These are phyloP conservation scores for Netelia virgata DNA, from an alignment of 2,888 invertebrate genomes.

Conservation along the genomic window DNA sequence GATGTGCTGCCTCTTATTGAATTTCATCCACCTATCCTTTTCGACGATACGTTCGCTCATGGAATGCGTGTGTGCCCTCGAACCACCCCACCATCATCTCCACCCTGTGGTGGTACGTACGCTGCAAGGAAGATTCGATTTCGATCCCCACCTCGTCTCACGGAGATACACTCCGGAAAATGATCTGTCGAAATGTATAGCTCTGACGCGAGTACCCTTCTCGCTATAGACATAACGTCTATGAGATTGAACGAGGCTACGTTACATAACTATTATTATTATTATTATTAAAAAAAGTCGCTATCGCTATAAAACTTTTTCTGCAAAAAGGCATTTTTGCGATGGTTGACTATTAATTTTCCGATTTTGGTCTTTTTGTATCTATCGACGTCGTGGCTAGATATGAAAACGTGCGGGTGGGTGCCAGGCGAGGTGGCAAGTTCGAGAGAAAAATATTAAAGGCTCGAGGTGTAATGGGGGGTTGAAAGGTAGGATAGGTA, in stretches of 20 bases:
- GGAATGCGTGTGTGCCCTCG: slow-evolving; percentile 30
- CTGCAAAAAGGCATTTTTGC: too few species aligned
- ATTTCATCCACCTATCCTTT: slow-evolving; percentile 71
- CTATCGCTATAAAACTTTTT: too few species aligned
- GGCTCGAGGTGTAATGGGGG: slow-evolving; percentile 3
- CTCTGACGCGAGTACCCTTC: background rate
- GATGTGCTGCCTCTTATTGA: slow-evolving; percentile 75
- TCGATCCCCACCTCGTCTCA: slow-evolving; percentile 27
- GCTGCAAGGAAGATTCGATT: slow-evolving; percentile 23
- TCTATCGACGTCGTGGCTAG: background rate
- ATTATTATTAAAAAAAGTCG: too few species aligned
- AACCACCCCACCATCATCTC: background rate
- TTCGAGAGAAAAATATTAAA: slow-evolving; percentile 1
- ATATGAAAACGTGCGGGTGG: slow-evolving; percentile 12
- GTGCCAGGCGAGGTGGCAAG: background rate
- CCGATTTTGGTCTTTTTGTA: background rate
- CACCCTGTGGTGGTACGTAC: background rate
- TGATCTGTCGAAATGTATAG: slow-evolving; percentile 8
- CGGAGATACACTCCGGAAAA: slow-evolving; percentile 13
- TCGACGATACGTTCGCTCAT: slow-evolving; percentile 48
- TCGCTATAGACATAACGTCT: background rate
- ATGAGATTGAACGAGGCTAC: background rate
- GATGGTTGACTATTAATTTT: slow-evolving; percentile 1
- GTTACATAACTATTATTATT: background rate
- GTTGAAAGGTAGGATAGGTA: background rate